These are phyloP conservation scores for Drosophila truncata DNA, from an alignment of 1,140 invertebrate genomes.

Conservation along the genomic window DNA sequence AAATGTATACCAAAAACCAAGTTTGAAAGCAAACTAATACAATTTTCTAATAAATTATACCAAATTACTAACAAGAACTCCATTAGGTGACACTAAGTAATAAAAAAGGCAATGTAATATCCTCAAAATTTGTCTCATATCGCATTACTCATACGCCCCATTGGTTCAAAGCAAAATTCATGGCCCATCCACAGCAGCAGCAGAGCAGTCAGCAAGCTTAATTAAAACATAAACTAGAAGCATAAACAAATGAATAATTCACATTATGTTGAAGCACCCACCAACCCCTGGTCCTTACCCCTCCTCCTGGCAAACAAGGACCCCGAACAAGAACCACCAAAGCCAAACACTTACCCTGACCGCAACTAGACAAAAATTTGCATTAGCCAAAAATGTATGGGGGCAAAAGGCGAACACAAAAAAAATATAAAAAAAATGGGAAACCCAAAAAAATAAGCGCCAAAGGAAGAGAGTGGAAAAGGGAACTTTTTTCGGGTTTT, in stretches of 20 bases:
- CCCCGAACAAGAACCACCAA: constrained; percentile 24
- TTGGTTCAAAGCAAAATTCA: constrained; percentile 14
- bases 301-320: constrained; percentile 1
- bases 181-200: not conserved
- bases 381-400: constrained; percentile 26
- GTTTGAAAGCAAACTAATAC: fast-evolving
- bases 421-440: not conserved
- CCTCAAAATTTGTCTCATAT: not conserved
- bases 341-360: constrained; percentile 43
- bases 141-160: constrained; percentile 39
- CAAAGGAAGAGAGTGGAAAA: constrained; percentile 1
- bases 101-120: not conserved
- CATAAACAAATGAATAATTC: constrained; percentile 80
- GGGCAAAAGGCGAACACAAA: not conserved
- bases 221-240: constrained; percentile 74
- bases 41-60: not conserved
- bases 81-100: not conserved
- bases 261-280: constrained; percentile 58
- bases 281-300: not conserved
- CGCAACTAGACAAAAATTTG: constrained; percentile 53
- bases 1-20: not conserved
- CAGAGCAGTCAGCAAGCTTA: constrained; percentile 45
- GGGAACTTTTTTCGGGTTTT: constrained; percentile 30
- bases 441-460: not conserved
- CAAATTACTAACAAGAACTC: not conserved